Evolutionary conservation across 2,797 vertebrate genomes (phyloP).

Genomic region (Oreortyx pictus): DNA sequence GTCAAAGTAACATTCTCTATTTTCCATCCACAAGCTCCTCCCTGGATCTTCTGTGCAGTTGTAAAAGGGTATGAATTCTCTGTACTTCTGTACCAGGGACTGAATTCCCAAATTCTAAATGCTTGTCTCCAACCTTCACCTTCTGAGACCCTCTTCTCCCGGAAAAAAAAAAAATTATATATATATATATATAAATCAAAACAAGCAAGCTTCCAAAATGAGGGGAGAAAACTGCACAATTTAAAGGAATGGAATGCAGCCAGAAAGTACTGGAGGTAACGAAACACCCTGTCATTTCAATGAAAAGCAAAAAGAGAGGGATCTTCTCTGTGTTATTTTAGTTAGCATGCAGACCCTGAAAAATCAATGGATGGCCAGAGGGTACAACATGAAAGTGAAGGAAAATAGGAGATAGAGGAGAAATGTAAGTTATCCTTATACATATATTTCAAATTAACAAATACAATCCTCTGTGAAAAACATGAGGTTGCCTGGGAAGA

Average conservation of each 20-base stretch:
- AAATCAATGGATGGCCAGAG: neutral
- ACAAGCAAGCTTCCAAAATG: neutral
- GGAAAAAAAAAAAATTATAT: neutral
- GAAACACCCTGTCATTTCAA: neutral
- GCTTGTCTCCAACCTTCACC: neutral
- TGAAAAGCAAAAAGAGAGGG: neutral
- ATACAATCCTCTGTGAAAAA: neutral
- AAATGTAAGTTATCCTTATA: neutral
- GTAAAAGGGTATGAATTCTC: neutral
- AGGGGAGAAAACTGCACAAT: neutral
- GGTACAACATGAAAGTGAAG: neutral
- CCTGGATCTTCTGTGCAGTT: neutral
- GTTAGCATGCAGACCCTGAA: neutral
- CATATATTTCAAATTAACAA: neutral
- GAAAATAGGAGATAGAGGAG: neutral
- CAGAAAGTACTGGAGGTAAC: neutral
- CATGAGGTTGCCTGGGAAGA: neutral
- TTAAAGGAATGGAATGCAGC: neutral
- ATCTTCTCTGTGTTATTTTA: neutral
- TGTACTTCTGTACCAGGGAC: neutral
- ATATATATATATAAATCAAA: neutral
- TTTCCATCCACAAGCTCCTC: neutral
- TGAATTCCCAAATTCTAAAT: neutral
- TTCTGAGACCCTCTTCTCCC: neutral
- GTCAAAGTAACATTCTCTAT: neutral